Conservation (phyloP, 2,797 vertebrate species). For the Pipistrellus kuhlii region DNA sequence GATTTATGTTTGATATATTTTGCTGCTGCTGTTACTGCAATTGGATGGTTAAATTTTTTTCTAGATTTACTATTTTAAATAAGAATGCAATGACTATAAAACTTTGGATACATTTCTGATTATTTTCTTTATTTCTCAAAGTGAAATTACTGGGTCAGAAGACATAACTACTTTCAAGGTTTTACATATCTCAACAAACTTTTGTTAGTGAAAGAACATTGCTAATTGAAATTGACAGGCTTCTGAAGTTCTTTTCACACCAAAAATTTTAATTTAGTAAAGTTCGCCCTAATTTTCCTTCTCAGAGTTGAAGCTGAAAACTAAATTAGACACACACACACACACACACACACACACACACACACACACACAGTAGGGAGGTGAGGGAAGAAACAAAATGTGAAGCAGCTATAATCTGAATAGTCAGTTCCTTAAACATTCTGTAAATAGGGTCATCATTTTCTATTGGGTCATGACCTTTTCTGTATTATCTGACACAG, state of each 20-base stretch:
- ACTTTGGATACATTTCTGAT: neutral
- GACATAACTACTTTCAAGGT: conserved; percentile 33
- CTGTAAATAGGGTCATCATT: neutral
- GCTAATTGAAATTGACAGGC: neutral
- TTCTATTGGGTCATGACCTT: neutral
- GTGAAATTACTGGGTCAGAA: conserved; percentile 35
- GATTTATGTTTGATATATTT: conserved; percentile 35
- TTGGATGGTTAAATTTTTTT: conserved; percentile 12
- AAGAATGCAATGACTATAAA: conserved; percentile 28
- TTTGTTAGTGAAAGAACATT: neutral
- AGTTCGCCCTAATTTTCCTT: neutral
- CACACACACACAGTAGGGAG: neutral
- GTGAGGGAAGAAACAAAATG: neutral
- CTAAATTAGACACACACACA: neutral
- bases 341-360: neutral
- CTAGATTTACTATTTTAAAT: conserved; percentile 29
- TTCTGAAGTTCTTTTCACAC: neutral
- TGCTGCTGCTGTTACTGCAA: neutral
- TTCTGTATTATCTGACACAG: neutral
- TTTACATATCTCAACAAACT: neutral
- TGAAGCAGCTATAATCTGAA: neutral
- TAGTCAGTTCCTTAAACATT: neutral
- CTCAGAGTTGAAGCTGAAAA: neutral
- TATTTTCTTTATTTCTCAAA: conserved; percentile 36
- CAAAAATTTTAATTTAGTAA: neutral